A percentile compares a stretch with the other conserved stretches of the same genome.
phyloP scores from a whole-genome alignment of 1,140 invertebrate species.

The Archegozetes longisetosus region DNA sequence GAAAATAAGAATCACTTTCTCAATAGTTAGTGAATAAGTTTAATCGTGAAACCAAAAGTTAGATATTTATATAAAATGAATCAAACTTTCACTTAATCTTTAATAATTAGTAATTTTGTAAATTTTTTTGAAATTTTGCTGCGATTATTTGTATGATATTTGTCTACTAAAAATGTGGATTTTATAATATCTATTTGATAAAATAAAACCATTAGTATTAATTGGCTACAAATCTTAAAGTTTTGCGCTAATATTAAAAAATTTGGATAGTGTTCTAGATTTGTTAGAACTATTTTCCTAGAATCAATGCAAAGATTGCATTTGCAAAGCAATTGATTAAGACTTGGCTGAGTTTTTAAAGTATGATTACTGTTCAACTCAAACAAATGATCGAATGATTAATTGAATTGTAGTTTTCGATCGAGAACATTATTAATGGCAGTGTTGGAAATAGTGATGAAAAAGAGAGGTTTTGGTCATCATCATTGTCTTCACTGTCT shows the following conservation, averaged over 20 bases:
- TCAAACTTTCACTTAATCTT: too few relatives aligned
- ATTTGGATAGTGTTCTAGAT: background rate
- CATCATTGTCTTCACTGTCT: background rate
- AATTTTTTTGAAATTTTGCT: too few relatives aligned
- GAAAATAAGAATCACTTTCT: too few relatives aligned
- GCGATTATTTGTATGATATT: too few relatives aligned
- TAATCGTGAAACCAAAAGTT: too few relatives aligned
- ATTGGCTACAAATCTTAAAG: too few relatives aligned
- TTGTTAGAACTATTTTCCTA: background rate
- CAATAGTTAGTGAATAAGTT: too few relatives aligned
- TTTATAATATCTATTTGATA: too few relatives aligned
- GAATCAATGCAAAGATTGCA: background rate
- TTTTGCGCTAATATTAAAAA: background rate
- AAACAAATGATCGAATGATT: background rate
- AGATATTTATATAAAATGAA: too few relatives aligned
- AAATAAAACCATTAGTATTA: too few relatives aligned
- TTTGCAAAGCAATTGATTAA: background rate
- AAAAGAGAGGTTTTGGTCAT: background rate
- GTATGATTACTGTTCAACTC: background rate
- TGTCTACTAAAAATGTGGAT: too few relatives aligned
- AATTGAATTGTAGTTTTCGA: conserved; percentile 3
- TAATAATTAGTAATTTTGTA: too few relatives aligned
- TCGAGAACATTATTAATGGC: conserved; percentile 12
- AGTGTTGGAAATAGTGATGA: conserved; percentile 3
- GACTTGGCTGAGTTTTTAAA: background rate